A percentile compares a stretch with the other conserved stretches of the same genome.
phyloP scores from a whole-genome alignment of 2,888 invertebrate species.

The Eubasilissa splendida region DNA sequence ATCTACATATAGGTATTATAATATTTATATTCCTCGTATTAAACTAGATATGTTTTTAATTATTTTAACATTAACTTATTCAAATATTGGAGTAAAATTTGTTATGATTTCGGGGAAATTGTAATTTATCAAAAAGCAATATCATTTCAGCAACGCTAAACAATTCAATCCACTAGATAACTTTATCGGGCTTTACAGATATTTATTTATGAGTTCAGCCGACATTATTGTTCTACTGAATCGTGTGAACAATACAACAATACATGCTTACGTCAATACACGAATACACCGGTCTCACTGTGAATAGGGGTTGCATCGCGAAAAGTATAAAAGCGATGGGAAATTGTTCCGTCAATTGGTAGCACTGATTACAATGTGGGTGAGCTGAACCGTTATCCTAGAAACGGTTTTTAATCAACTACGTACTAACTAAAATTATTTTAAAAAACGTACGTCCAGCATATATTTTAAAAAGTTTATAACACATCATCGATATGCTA shows the following conservation, averaged over 20 bases:
- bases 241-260: background rate
- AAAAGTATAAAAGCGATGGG: background rate
- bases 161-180: background rate
- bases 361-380: background rate
- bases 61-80: no score
- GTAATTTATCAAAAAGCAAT: no score
- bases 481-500: no score
- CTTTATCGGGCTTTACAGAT: background rate
- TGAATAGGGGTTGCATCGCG: background rate
- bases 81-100: no score
- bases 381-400: background rate
- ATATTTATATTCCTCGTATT: no score
- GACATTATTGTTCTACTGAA: constrained; percentile 1
- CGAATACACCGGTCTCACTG: background rate
- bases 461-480: no score
- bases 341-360: constrained; percentile 4
- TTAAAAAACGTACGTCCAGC: no score
- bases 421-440: background rate
- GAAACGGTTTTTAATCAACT: background rate
- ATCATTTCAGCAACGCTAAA: background rate
- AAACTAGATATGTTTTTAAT: no score
- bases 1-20: no score
- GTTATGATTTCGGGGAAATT: no score
- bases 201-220: background rate
- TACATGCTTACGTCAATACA: background rate